Conservation (phyloP, 2,797 vertebrate species). For the Poeciliopsis presidionis region DNA sequence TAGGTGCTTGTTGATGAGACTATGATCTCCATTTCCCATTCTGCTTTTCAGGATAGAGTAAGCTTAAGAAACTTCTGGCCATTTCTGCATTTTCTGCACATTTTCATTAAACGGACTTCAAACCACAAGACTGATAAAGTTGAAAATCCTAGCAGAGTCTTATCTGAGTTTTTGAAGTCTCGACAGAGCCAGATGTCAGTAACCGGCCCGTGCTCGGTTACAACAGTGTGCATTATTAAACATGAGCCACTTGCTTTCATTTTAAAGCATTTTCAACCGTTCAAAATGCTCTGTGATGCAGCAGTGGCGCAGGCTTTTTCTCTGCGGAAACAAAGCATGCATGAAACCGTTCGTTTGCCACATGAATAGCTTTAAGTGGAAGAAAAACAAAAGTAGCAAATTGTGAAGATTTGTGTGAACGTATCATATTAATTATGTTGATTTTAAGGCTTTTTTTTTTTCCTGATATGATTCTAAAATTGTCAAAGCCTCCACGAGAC, state of each 20-base stretch:
- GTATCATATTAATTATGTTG: constrained; percentile 11
- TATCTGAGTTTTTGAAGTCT: neutral
- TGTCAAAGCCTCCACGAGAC: constrained; percentile 26
- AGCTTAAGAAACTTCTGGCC: neutral
- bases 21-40: neutral
- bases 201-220: neutral
- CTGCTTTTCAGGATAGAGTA: neutral
- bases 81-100: neutral
- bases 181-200: neutral
- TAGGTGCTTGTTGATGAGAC: neutral
- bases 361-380: constrained; percentile 12
- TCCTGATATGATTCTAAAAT: constrained; percentile 16
- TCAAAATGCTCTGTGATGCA: constrained; percentile 39
- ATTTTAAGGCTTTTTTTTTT: constrained; percentile 6
- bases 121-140: neutral
- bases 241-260: neutral
- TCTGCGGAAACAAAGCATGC: constrained; percentile 24
- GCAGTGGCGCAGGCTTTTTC: constrained; percentile 23
- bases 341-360: constrained; percentile 15
- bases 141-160: neutral
- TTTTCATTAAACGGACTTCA: neutral
- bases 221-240: neutral
- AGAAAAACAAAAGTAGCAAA: neutral
- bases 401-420: neutral
- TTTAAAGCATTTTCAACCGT: constrained; percentile 2